These are phyloP conservation scores for Oasisia sp. DNA, from an alignment of 2,888 invertebrate genomes.

Conservation along the genomic window DNA sequence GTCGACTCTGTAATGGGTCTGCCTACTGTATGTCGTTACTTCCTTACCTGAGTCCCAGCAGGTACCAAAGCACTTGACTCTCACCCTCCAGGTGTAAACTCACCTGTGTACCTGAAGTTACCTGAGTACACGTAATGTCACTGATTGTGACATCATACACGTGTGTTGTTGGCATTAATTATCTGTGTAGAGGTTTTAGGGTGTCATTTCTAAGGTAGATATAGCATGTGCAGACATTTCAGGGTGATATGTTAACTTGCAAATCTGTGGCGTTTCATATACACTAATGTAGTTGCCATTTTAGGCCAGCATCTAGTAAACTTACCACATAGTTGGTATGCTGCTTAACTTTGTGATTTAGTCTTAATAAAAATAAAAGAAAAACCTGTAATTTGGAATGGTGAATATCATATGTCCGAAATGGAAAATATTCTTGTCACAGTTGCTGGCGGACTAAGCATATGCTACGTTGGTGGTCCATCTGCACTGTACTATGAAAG, in stretches of 20 bases:
- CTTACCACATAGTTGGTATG: not conserved
- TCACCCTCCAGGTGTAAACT: not conserved
- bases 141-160: not conserved
- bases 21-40: not conserved
- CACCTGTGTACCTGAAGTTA: not conserved
- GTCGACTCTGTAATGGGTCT: not conserved
- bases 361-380: not conserved
- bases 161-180: not conserved
- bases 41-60: not conserved
- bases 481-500: not conserved
- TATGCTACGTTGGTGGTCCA: not conserved
- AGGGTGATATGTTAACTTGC: not conserved
- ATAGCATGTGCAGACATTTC: not conserved
- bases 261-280: too few relatives aligned
- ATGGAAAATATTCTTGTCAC: not conserved
- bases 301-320: not conserved
- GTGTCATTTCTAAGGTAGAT: not conserved
- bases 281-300: too few relatives aligned
- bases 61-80: not conserved
- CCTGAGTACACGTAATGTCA: not conserved
- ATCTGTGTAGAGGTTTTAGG: not conserved
- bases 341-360: not conserved
- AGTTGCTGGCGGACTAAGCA: not conserved
- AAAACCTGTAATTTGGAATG: not conserved
- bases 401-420: not conserved